phyloP scores from a whole-genome alignment of 2,888 invertebrate species.

The Eumacrocentrus americanus region DNA sequence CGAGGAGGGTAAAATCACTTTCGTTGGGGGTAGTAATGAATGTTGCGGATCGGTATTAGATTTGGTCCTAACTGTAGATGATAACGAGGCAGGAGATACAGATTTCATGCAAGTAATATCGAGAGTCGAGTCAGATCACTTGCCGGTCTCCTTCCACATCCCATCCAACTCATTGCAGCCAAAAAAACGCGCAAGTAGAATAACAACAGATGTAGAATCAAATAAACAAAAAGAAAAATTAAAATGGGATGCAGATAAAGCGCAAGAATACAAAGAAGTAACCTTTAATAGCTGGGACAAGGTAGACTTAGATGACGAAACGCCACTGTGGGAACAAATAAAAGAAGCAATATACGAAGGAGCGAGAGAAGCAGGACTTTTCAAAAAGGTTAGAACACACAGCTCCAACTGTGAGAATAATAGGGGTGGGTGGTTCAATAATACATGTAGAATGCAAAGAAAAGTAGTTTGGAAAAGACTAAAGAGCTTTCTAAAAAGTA shows the following conservation, averaged over 20 bases:
- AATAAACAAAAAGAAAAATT: not conserved
- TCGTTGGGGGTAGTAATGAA: conserved; percentile 12
- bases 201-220: not conserved
- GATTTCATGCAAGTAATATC: not conserved
- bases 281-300: too few species aligned
- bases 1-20: conserved; percentile 15
- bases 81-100: not conserved
- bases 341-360: not conserved
- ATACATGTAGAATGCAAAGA: conserved; percentile 8
- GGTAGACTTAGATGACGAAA: too few species aligned
- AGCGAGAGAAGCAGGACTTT: not conserved
- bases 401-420: not conserved
- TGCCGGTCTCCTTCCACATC: conserved; percentile 16
- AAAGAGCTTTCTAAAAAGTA: not conserved
- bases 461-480: too few species aligned
- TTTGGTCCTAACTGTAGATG: conserved; percentile 1
- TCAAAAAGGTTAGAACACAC: too few species aligned
- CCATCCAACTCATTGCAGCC: not conserved
- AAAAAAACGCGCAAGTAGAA: not conserved
- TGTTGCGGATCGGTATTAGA: conserved; percentile 13
- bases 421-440: not conserved
- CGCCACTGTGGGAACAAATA: too few species aligned
- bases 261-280: too few species aligned
- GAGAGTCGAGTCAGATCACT: conserved; percentile 25
- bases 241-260: too few species aligned